Percentiles rank a stretch among this genome's conserved stretches.
These are phyloP conservation scores for Pandemis heparana DNA, from an alignment of 2,888 invertebrate species.

Conservation along the genomic window DNA sequence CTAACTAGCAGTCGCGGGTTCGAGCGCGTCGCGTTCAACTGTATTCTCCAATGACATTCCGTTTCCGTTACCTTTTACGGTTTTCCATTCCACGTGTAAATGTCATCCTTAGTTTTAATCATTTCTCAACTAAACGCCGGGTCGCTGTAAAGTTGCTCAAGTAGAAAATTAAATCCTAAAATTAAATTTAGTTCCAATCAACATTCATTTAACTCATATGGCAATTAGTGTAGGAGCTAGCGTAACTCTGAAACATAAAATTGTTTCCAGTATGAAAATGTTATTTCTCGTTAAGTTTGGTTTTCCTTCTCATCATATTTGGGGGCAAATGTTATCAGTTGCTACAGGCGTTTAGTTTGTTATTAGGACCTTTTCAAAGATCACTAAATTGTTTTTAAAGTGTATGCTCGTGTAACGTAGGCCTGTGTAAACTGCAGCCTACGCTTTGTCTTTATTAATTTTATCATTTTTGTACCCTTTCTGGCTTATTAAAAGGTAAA, in stretches of 20 bases:
- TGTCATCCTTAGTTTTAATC: constrained; percentile 43
- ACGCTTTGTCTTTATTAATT: not conserved
- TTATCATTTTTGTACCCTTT: not conserved
- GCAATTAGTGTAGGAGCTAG: not conserved
- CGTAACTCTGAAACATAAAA: not conserved
- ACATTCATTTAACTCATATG: not conserved
- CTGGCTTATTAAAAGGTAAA: not conserved
- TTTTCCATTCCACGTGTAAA: constrained; percentile 55
- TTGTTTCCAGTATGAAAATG: not conserved
- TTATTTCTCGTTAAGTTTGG: not conserved
- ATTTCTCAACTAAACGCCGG: constrained; percentile 25
- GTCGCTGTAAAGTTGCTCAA: constrained; percentile 23
- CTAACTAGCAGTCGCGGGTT: constrained; percentile 73
- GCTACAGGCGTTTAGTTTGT: not conserved
- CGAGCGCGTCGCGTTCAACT: constrained; percentile 60
- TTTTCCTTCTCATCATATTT: not conserved
- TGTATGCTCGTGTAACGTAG: not conserved
- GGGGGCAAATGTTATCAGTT: not conserved
- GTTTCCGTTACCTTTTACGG: constrained; percentile 54
- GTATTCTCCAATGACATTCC: constrained; percentile 58
- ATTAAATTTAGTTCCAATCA: not conserved
- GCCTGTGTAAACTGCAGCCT: not conserved
- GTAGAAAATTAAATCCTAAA: constrained; percentile 27
- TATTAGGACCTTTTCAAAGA: not conserved
- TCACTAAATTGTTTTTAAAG: not conserved